Conservation (phyloP, 2,888 invertebrate genomes). For the Dryomyza anilis region DNA sequence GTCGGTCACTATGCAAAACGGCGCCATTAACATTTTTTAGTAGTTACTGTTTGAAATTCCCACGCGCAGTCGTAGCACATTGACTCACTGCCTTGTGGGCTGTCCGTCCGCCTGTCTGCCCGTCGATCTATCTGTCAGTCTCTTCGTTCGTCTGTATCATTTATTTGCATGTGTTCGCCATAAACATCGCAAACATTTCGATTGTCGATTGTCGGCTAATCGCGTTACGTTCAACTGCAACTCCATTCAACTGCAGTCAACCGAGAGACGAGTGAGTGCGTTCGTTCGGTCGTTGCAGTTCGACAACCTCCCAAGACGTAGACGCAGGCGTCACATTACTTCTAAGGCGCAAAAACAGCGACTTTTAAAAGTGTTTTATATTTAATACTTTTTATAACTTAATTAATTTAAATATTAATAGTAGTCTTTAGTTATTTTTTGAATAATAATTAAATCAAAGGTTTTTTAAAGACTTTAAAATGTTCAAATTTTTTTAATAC, state of each 20-base stretch:
- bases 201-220: conserved; percentile 3
- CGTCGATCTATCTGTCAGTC: neutral
- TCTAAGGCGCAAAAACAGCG: no score
- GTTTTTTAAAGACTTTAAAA: no score
- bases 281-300: no score
- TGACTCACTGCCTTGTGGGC: no score
- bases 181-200: neutral
- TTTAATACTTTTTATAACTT: no score
- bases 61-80: neutral
- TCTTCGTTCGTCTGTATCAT: neutral
- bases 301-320: conserved; percentile 9
- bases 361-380: no score
- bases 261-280: no score
- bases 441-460: no score
- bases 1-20: neutral
- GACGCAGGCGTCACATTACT: no score
- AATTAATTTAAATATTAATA: no score
- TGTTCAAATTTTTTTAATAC: no score
- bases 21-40: neutral
- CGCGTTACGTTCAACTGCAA: neutral
- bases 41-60: neutral
- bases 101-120: neutral
- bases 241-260: neutral
- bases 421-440: no score
- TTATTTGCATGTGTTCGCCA: neutral